Percentiles rank a stretch among this genome's conserved stretches.
Conservation (phyloP, 1,140 invertebrate genomes). For the Armadillidium nasatum region DNA sequence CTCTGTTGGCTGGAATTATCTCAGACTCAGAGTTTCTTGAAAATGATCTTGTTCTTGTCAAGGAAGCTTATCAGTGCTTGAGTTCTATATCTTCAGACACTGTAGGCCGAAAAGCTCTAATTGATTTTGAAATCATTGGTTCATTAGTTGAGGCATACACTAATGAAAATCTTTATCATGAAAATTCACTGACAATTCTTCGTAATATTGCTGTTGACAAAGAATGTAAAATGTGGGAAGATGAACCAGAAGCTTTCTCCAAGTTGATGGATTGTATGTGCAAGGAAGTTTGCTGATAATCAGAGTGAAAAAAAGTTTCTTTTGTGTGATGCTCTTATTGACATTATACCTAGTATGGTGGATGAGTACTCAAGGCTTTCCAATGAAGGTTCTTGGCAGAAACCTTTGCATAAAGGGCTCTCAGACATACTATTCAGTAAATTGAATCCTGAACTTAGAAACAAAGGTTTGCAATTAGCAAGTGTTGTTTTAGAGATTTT, state of each 20-base stretch:
- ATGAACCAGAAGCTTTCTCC: constrained; percentile 71
- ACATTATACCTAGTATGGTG: constrained; percentile 64
- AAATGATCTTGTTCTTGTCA: constrained; percentile 79
- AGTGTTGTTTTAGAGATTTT: constrained; percentile 71
- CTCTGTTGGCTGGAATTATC: constrained; percentile 34
- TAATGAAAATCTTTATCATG: constrained; percentile 32
- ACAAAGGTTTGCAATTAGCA: constrained; percentile 76
- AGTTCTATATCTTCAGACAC: constrained; percentile 53
- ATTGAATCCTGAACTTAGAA: constrained; percentile 77
- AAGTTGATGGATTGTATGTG: constrained; percentile 76
- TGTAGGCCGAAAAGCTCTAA: constrained; percentile 42
- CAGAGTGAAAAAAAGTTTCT: constrained; percentile 82
- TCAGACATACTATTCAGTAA: constrained; percentile 75
- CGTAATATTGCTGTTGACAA: constrained; percentile 36
- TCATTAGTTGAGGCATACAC: constrained; percentile 37
- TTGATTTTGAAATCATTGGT: constrained; percentile 38
- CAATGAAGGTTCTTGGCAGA: constrained; percentile 51
- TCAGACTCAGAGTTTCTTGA: constrained; percentile 53
- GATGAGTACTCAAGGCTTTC: not conserved
- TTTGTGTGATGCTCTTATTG: constrained; percentile 67
- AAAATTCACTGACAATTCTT: constrained; percentile 32
- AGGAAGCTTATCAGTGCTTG: constrained; percentile 77
- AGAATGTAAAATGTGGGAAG: constrained; percentile 48
- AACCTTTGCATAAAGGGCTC: constrained; percentile 46
- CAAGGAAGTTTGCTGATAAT: constrained; percentile 78